Percentiles rank a stretch among this genome's conserved stretches.
phyloP scores from a whole-genome alignment of 2,888 invertebrate genomes.

The Chrysodeixis includens region DNA sequence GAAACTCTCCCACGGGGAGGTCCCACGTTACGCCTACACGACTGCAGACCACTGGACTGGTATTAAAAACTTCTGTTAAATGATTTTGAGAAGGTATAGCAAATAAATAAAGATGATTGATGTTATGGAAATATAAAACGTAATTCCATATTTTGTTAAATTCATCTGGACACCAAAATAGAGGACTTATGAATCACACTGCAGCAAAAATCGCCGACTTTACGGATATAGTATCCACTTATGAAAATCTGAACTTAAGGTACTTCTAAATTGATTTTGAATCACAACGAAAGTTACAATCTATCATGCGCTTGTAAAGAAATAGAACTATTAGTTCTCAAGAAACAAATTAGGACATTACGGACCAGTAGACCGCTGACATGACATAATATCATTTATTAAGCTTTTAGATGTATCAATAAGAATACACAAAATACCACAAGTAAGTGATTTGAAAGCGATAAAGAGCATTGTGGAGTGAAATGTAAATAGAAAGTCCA shows the following conservation, averaged over 20 bases:
- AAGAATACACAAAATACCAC: constrained; percentile 13
- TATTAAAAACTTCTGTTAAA: constrained; percentile 26
- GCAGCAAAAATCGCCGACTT: no score
- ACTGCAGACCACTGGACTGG: constrained; percentile 21
- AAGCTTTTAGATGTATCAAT: constrained; percentile 18
- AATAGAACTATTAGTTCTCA: background rate
- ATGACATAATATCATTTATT: constrained; percentile 9
- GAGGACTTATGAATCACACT: no score
- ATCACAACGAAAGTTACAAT: no score
- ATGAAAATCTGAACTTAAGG: no score
- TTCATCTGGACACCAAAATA: no score
- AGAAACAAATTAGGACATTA: constrained; percentile 19
- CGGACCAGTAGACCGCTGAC: constrained; percentile 8
- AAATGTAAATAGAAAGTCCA: constrained; percentile 51
- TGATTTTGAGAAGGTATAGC: constrained; percentile 17
- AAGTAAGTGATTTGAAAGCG: constrained; percentile 36
- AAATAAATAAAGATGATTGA: background rate
- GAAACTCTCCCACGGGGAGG: constrained; percentile 67
- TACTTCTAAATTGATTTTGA: background rate
- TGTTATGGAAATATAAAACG: background rate
- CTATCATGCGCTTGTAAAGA: background rate
- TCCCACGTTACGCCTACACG: constrained; percentile 68
- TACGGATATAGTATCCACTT: no score
- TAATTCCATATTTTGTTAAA: background rate
- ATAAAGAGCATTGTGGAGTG: constrained; percentile 26